Conservation (phyloP, 2,113 vertebrate species). For the Colinus virginianus region DNA sequence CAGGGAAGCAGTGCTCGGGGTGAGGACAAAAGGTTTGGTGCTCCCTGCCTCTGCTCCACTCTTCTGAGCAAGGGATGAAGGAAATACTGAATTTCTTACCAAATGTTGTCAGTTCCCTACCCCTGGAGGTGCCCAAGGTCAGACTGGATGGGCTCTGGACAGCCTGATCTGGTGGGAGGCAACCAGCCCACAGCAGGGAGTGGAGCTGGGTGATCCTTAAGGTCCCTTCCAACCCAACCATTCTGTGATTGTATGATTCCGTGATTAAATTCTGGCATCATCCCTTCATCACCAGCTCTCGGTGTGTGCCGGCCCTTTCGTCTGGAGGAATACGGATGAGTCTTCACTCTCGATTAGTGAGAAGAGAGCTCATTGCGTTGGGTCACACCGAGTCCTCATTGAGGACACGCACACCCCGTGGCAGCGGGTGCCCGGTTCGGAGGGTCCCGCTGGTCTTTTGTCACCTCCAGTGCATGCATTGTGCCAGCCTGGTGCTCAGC, state of each 20-base stretch:
- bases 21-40: not conserved
- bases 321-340: not conserved
- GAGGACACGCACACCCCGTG: not conserved
- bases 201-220: not conserved
- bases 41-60: not conserved
- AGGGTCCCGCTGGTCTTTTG: not conserved
- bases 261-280: not conserved
- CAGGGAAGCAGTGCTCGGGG: not conserved
- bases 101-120: not conserved
- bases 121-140: not conserved
- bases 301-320: not conserved
- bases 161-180: too few species aligned
- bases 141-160: not conserved
- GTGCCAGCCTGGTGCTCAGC: not conserved
- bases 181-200: not conserved
- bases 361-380: fast-evolving
- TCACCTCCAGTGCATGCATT: not conserved
- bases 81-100: not conserved
- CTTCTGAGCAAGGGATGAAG: not conserved
- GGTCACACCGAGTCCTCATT: not conserved
- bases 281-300: not conserved
- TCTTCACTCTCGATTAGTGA: constrained; percentile 17
- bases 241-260: not conserved
- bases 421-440: fast-evolving
- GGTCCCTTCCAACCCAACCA: not conserved